phyloP scores from a whole-genome alignment of 2,888 invertebrate genomes.

The Clanis bilineata region DNA sequence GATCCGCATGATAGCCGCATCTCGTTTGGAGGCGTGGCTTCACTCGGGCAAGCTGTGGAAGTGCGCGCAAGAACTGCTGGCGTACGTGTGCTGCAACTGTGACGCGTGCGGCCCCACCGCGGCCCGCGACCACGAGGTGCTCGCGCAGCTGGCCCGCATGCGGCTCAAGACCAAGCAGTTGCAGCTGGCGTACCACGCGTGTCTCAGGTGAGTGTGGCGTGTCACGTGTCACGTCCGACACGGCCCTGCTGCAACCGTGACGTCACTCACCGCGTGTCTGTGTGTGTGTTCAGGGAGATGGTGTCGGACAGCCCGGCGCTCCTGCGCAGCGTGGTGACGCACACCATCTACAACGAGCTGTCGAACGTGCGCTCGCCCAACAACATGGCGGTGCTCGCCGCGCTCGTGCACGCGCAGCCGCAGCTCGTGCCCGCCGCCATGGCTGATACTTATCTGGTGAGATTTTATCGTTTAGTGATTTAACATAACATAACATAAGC shows the following conservation, averaged over 20 bases:
- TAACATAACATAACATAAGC: too few relatives aligned
- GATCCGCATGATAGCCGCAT: conserved; percentile 89
- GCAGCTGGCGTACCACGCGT: conserved; percentile 93
- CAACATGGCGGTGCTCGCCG: conserved; percentile 95
- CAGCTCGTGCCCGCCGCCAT: conserved; percentile 91
- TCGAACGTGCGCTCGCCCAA: conserved; percentile 96
- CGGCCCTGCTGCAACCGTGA: not conserved
- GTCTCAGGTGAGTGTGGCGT: conserved; percentile 79
- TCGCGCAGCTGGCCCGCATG: conserved; percentile 93
- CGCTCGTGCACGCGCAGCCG: conserved; percentile 92
- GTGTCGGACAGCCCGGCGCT: conserved; percentile 92
- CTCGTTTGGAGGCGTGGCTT: conserved; percentile 95
- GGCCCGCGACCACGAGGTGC: conserved; percentile 87
- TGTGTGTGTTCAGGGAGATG: conserved; percentile 89
- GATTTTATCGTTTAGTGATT: too few relatives aligned
- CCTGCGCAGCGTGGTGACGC: conserved; percentile 91
- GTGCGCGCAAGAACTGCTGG: conserved; percentile 94
- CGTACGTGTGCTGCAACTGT: conserved; percentile 95
- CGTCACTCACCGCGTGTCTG: conserved; percentile 30
- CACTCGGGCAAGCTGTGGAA: conserved; percentile 97
- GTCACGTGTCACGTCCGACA: not conserved
- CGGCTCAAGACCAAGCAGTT: conserved; percentile 96
- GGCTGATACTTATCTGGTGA: conserved; percentile 89
- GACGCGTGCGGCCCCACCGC: conserved; percentile 83
- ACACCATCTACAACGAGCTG: conserved; percentile 97